Percentiles rank a stretch among this genome's conserved stretches.
phyloP scores from a whole-genome alignment of 2,888 invertebrate genomes.

The Barypeithes pellucidus region DNA sequence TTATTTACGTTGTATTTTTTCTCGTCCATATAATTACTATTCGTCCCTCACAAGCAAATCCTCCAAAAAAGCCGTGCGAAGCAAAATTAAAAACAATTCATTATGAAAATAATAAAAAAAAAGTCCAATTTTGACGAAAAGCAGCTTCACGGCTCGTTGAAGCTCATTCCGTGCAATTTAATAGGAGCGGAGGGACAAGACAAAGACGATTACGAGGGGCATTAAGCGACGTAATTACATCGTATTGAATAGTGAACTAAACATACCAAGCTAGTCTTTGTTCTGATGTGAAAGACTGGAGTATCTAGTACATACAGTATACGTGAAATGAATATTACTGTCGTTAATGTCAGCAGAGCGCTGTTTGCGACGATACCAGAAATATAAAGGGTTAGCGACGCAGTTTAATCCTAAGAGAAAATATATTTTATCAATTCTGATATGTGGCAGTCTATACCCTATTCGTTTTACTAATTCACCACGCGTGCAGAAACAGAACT shows the following conservation, averaged over 20 bases:
- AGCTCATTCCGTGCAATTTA: conserved; percentile 46
- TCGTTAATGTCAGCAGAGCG: background rate
- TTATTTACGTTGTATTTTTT: conserved; percentile 9
- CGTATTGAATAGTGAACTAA: conserved; percentile 53
- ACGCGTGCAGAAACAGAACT: too few species aligned
- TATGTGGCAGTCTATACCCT: too few species aligned
- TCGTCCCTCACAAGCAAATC: conserved; percentile 25
- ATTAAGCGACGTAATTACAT: conserved; percentile 53
- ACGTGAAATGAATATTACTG: conserved; percentile 16
- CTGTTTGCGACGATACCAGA: background rate
- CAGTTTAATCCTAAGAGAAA: background rate
- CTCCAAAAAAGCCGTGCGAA: conserved; percentile 34
- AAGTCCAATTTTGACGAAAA: conserved; percentile 36
- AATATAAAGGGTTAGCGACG: background rate
- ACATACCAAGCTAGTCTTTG: conserved; percentile 48
- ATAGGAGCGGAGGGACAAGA: conserved; percentile 47
- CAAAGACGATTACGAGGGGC: conserved; percentile 51
- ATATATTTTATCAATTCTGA: too few species aligned
- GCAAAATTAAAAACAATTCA: conserved; percentile 43
- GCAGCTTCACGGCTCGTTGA: conserved; percentile 37
- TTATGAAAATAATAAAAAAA: conserved; percentile 38
- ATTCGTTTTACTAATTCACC: too few species aligned
- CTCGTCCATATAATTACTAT: conserved; percentile 16
- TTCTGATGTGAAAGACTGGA: conserved; percentile 29
- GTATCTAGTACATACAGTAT: conserved; percentile 9